These are phyloP conservation scores for Rynchops niger DNA, from an alignment of 2,113 vertebrate genomes.

Conservation along the genomic window DNA sequence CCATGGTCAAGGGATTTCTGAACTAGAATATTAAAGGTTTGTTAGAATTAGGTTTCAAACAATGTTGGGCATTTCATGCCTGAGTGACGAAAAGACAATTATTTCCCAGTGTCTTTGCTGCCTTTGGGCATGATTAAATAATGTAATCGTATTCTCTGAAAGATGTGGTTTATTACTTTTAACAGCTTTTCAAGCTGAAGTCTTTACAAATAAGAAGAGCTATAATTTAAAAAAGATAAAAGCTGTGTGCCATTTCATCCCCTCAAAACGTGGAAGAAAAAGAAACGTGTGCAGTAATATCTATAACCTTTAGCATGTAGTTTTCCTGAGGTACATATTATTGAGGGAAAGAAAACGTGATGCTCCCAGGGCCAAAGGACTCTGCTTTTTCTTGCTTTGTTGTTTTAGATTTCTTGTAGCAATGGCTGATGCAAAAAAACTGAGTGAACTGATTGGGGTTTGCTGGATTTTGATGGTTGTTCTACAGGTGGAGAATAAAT, in stretches of 20 bases:
- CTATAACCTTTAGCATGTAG: not conserved
- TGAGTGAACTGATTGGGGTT: not conserved
- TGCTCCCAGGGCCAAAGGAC: not conserved
- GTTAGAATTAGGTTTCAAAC: conserved; percentile 65
- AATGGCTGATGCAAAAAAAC: not conserved
- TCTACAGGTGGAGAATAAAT: not conserved
- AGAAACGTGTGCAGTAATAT: not conserved
- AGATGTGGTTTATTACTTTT: conserved; percentile 64
- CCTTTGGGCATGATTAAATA: conserved; percentile 71
- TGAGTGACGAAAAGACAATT: conserved; percentile 65
- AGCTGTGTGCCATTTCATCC: not conserved
- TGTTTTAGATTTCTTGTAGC: not conserved
- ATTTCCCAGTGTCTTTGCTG: conserved; percentile 52
- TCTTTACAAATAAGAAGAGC: conserved; percentile 49
- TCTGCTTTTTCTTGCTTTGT: not conserved
- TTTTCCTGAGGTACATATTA: not conserved
- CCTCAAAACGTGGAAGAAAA: not conserved
- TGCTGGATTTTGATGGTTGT: not conserved
- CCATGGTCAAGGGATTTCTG: conserved; percentile 58
- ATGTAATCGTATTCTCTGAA: conserved; percentile 56
- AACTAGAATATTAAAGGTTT: conserved; percentile 53
- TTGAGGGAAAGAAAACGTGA: not conserved
- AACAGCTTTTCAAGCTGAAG: conserved; percentile 63
- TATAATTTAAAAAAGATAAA: conserved; percentile 50
- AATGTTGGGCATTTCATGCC: conserved; percentile 59